Evolutionary conservation across 2,797 vertebrate species (phyloP), one percentile per base, ranked within the genome.

Genomic region (Anguilla obscura): DNA sequence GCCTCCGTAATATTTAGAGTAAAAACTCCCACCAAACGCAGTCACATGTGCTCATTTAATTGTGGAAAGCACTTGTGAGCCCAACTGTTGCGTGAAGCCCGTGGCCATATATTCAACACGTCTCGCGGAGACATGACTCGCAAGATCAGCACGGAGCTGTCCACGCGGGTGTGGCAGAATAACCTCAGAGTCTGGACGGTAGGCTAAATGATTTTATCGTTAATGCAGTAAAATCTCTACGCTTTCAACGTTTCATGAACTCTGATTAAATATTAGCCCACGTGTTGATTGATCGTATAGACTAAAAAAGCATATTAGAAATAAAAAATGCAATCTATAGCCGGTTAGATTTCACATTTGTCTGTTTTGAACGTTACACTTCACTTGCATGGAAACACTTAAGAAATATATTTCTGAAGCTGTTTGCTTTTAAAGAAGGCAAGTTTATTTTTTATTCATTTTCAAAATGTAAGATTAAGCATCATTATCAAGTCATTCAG

Each of bases 71-170:
- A 30, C n/a, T 40, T 24, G 40, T 85, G 7, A 63, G 14, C 79
- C 87, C 27, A 85, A 87, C 85, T 69, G 80, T 40, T 82, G 63
- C 86, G 40, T 86, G 84, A 87, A 88, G 36, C 14, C 60, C 5
- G 24, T 54, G 80, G 54, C n/a, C 14, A 69, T 89, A 79, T 88
- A 86, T 60, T 86, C 12, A 30, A 48, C 58, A 27, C 52, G 27
- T 45, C 1, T 54, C 58, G 56, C 45, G 50, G 54, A 66, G 89
- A 88, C 48, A 88, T 88, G 89, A 90, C 24, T 54, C n/a, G 80
- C 69, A 18, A 85, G 69, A 89, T 89, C 83, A 88, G 48, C 69
- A 58, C 14, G 24, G 76, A 84, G 66, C 63, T 58, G 86, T 87
- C 56, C 50, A 60, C 30, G 85, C 48, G 48, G 60, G 21, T 10